Evolutionary conservation across 1,140 invertebrate species (phyloP).

Genomic region (Chrysopa pallens): DNA sequence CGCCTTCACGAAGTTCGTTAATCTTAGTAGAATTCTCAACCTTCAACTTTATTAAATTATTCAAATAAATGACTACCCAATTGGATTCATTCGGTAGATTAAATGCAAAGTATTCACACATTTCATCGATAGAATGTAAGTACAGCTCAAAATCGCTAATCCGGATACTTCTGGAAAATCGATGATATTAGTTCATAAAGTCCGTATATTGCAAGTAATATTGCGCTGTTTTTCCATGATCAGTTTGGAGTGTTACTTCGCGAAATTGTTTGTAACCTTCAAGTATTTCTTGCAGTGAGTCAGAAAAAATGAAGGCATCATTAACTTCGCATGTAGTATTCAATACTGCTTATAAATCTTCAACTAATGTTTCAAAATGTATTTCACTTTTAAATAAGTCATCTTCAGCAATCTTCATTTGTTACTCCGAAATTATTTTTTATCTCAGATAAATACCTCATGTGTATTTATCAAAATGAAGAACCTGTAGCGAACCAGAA

Average conservation of each 20-base stretch:
- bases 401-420: too few species aligned
- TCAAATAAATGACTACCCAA: slow-evolving; percentile 11
- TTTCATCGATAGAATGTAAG: slow-evolving; percentile 9
- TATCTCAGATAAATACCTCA: too few species aligned
- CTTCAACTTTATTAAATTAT: slow-evolving; percentile 10
- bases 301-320: too few species aligned
- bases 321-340: too few species aligned
- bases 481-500: too few species aligned
- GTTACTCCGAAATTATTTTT: too few species aligned
- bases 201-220: slow-evolving; percentile 10
- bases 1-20: slow-evolving; percentile 8
- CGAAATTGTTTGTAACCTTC: too few species aligned
- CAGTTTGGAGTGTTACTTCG: slow-evolving; percentile 7
- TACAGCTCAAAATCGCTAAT: slow-evolving; percentile 14
- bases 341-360: too few species aligned
- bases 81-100: slow-evolving; percentile 18
- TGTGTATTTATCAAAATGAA: too few species aligned
- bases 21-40: slow-evolving; percentile 7
- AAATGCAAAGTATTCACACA: slow-evolving; percentile 14
- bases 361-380: too few species aligned
- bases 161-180: slow-evolving; percentile 13
- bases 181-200: slow-evolving; percentile 10
- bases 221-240: slow-evolving; percentile 18
- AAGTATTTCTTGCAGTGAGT: too few species aligned
- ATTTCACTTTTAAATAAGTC: too few species aligned